Evolutionary conservation across 2,888 invertebrate species (phyloP).

Genomic region (Therioaphis trifolii): DNA sequence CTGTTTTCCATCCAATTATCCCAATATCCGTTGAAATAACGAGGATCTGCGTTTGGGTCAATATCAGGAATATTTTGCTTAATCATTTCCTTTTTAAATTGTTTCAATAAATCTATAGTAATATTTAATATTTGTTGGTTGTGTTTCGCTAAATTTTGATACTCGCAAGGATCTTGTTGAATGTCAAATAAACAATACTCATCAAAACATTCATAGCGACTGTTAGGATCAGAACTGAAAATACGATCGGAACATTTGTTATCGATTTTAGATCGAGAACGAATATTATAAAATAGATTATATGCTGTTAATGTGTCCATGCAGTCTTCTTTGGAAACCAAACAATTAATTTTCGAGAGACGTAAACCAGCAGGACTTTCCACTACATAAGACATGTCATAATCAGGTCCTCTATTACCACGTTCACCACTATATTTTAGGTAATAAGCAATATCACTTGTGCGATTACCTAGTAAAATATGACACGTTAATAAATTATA

Average conservation of each 20-base stretch:
- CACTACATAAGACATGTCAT: constrained; percentile 17
- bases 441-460: constrained; percentile 52
- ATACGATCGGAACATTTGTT: constrained; percentile 36
- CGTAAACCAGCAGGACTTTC: constrained; percentile 27
- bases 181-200: constrained; percentile 60
- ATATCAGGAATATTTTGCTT: not conserved
- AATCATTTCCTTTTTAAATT: constrained; percentile 25
- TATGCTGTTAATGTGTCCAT: constrained; percentile 23
- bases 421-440: constrained; percentile 45
- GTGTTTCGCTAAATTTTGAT: constrained; percentile 41
- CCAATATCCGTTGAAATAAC: constrained; percentile 55
- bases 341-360: constrained; percentile 43
- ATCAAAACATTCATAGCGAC: constrained; percentile 39
- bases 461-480: constrained; percentile 31
- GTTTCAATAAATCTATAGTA: not conserved
- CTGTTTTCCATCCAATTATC: constrained; percentile 65
- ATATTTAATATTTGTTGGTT: constrained; percentile 20
- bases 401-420: constrained; percentile 9
- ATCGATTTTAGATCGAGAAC: constrained; percentile 35
- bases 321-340: constrained; percentile 32
- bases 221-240: not conserved
- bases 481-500: too few species aligned
- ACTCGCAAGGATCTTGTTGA: constrained; percentile 61
- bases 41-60: constrained; percentile 47
- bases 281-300: constrained; percentile 40